These are phyloP conservation scores for Eufriesea mexicana DNA, from an alignment of 1,140 invertebrate genomes.

Conservation along the genomic window DNA sequence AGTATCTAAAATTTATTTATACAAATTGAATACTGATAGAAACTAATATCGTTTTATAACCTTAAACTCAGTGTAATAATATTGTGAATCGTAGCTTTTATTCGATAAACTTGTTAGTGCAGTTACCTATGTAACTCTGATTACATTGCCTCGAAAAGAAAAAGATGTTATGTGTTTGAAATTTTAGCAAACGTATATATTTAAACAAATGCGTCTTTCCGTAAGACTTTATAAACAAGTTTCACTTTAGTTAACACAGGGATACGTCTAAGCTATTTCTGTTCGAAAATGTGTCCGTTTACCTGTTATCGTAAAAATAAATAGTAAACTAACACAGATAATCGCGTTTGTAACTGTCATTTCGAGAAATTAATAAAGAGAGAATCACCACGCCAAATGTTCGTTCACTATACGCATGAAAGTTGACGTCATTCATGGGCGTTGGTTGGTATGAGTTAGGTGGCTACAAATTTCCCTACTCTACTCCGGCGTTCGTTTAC, in stretches of 20 bases:
- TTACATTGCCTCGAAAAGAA: too few relatives aligned
- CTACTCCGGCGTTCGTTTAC: neutral
- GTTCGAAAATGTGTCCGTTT: constrained; percentile 10
- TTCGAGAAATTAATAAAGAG: neutral
- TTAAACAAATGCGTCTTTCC: neutral
- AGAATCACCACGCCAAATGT: neutral
- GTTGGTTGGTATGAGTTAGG: constrained; percentile 57
- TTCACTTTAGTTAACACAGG: too few relatives aligned
- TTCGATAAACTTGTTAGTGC: too few relatives aligned
- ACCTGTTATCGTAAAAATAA: constrained; percentile 43
- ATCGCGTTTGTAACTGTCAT: constrained; percentile 13
- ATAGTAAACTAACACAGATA: constrained; percentile 4
- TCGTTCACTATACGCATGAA: constrained; percentile 34
- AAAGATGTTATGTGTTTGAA: too few relatives aligned
- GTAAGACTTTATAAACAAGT: neutral
- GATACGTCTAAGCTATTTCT: neutral
- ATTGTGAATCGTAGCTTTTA: neutral
- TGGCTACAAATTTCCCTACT: constrained; percentile 18
- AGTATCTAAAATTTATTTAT: constrained; percentile 41
- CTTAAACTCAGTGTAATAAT: neutral
- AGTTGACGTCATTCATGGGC: constrained; percentile 63
- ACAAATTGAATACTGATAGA: neutral
- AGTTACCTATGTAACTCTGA: too few relatives aligned
- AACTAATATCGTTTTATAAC: neutral
- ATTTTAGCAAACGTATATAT: too few relatives aligned